A percentile compares a stretch with the other conserved stretches of the same genome.
phyloP scores from a whole-genome alignment of 1,140 invertebrate species.

The Odontomachus brunneus region DNA sequence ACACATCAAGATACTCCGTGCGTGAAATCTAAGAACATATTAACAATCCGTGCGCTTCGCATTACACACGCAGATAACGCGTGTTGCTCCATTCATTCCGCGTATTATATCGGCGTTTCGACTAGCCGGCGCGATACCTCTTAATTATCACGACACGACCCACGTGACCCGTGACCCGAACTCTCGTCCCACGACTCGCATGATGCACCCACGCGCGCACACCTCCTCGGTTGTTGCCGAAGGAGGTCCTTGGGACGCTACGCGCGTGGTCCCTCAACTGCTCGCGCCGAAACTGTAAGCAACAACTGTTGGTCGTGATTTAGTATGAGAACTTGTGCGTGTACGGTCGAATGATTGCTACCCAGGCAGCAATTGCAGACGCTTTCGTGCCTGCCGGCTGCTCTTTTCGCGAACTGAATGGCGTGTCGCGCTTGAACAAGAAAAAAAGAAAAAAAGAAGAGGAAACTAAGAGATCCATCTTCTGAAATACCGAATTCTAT shows the following conservation, averaged over 20 bases:
- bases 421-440: neutral
- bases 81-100: neutral
- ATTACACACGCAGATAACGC: constrained; percentile 38
- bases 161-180: constrained; percentile 52
- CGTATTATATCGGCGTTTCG: constrained; percentile 53
- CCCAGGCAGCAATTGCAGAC: constrained; percentile 78
- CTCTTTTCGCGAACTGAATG: constrained; percentile 25
- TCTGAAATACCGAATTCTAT: too few relatives aligned
- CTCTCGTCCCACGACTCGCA: constrained; percentile 8
- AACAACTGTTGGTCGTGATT: constrained; percentile 72
- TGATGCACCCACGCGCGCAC: constrained; percentile 26
- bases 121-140: constrained; percentile 51
- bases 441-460: too few relatives aligned
- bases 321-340: constrained; percentile 62
- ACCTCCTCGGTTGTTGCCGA: constrained; percentile 49
- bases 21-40: constrained; percentile 49
- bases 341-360: constrained; percentile 75
- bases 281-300: constrained; percentile 74
- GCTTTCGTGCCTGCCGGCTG: constrained; percentile 29
- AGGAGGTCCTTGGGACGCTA: constrained; percentile 2
- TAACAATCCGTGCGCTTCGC: constrained; percentile 39
- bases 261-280: constrained; percentile 37
- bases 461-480: too few relatives aligned
- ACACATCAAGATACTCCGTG: constrained; percentile 16
- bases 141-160: constrained; percentile 59